These are phyloP conservation scores for Dendrocopos noguchii DNA, from an alignment of 2,113 vertebrate genomes.

Conservation along the genomic window DNA sequence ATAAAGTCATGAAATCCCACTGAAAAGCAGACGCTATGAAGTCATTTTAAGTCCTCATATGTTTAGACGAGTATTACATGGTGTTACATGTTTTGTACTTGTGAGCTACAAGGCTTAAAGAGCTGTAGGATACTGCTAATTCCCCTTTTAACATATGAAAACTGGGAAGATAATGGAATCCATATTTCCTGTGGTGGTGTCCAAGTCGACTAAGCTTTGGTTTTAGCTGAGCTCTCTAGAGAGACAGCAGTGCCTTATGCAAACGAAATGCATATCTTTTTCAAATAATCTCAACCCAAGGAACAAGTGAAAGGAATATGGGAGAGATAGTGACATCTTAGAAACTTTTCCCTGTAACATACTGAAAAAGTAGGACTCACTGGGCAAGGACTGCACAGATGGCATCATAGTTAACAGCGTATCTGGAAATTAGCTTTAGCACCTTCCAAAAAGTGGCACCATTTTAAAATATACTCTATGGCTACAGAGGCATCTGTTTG, in stretches of 20 bases:
- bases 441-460: background rate
- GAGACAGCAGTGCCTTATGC: background rate
- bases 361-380: background rate
- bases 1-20: background rate
- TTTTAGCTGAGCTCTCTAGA: background rate
- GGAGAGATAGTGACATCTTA: background rate
- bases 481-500: background rate
- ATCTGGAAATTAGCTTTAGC: constrained; percentile 42
- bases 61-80: constrained; percentile 24
- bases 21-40: constrained; percentile 6
- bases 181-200: background rate
- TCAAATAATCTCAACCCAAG: background rate
- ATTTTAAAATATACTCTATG: background rate
- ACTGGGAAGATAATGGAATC: constrained; percentile 1
- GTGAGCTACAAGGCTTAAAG: background rate
- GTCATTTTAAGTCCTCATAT: background rate
- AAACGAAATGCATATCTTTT: background rate
- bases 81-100: background rate
- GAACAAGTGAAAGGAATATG: background rate
- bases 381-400: background rate
- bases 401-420: background rate
- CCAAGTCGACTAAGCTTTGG: background rate
- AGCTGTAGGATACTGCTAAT: background rate
- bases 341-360: background rate
- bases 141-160: background rate